Conservation (phyloP, 2,113 vertebrate genomes). For the Hipposideros armiger region DNA sequence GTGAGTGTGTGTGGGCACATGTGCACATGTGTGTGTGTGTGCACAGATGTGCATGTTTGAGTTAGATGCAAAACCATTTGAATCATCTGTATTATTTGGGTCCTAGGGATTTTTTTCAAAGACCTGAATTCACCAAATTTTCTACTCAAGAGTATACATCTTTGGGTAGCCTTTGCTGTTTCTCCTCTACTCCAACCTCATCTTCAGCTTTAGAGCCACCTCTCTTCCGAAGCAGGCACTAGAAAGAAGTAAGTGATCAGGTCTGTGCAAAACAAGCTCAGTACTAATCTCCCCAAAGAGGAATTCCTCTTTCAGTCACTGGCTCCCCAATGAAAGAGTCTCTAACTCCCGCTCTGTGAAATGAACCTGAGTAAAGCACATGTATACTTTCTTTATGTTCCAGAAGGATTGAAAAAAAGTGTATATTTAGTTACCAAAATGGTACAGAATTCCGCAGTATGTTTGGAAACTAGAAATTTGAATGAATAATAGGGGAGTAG, state of each 20-base stretch:
- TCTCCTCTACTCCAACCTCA: background rate
- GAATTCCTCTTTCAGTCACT: background rate
- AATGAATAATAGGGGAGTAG: background rate
- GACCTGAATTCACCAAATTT: background rate
- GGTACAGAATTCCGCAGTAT: background rate
- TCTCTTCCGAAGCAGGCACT: background rate
- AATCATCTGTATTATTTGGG: background rate
- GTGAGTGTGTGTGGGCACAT: too few relatives aligned
- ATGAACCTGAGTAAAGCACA: background rate
- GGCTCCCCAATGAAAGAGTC: background rate
- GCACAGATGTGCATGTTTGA: background rate
- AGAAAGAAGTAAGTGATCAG: background rate
- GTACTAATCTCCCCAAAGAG: background rate
- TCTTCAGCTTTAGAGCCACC: background rate
- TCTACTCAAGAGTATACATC: background rate
- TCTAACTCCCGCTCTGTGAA: background rate
- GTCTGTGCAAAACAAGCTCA: background rate
- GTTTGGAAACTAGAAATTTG: constrained; percentile 43
- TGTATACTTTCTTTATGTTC: background rate
- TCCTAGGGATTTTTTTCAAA: constrained; percentile 27
- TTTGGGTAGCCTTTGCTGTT: background rate
- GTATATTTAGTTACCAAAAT: background rate
- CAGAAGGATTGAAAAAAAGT: background rate
- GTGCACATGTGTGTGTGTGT: too few relatives aligned
- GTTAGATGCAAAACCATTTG: constrained; percentile 3